These are phyloP conservation scores for Porites rus DNA, from an alignment of 92 coral and sea anemone species.

Conservation along the genomic window DNA sequence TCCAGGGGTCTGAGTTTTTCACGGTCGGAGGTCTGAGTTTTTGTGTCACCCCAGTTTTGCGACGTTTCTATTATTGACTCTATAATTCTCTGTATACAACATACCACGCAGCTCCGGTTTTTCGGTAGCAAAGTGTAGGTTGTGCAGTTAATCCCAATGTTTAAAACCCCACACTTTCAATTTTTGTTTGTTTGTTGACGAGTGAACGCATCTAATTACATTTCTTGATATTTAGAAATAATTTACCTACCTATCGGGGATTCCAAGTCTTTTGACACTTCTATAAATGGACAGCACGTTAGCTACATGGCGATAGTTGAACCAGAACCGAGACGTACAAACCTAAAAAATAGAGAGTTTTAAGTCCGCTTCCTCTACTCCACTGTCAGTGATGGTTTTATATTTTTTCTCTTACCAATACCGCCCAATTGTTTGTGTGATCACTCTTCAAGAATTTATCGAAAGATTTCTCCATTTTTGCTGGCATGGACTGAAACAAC, in stretches of 20 bases:
- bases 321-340: conserved; percentile 98
- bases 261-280: conserved; percentile 96
- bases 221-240: neutral
- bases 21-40: too few species aligned
- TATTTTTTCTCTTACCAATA: conserved; percentile 70
- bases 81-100: too few species aligned
- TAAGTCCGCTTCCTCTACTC: neutral
- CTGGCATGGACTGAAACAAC: conserved; percentile 32
- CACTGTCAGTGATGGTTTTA: neutral
- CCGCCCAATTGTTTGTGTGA: conserved; percentile 99
- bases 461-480: conserved; percentile 55
- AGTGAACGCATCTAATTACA: neutral
- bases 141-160: too few species aligned
- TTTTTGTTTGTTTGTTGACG: neutral
- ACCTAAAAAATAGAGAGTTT: conserved; percentile 59
- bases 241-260: conserved; percentile 98
- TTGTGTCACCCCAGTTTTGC: too few species aligned
- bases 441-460: conserved; percentile 78
- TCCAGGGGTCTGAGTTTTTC: too few species aligned
- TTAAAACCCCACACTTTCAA: neutral
- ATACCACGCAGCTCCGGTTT: too few species aligned
- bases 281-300: conserved; percentile 95
- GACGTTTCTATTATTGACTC: too few species aligned
- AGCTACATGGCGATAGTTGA: conserved; percentile 99
- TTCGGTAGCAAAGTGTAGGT: too few species aligned